Evolutionary conservation across 2,113 vertebrate species (phyloP).

Genomic region (Gobiocypris rarus): DNA sequence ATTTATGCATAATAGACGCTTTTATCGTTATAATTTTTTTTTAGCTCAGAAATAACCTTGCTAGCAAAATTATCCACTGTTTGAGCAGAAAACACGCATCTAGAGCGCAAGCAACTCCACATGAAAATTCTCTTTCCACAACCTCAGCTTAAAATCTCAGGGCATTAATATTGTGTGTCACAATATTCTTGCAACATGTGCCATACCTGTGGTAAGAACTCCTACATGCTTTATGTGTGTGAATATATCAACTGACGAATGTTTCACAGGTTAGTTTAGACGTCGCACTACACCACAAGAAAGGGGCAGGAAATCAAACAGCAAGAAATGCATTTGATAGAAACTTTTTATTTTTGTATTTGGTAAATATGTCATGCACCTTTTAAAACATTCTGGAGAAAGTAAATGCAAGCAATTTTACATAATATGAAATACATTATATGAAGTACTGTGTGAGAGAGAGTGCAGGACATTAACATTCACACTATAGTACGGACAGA

Average conservation of each 20-base stretch:
- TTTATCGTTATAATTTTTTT: too few relatives aligned
- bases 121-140: not conserved
- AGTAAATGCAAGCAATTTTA: slow-evolving; percentile 30
- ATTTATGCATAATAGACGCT: not conserved
- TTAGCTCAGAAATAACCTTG: not conserved
- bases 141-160: slow-evolving; percentile 28
- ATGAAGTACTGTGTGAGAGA: not conserved
- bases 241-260: slow-evolving; percentile 1
- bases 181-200: slow-evolving; percentile 45
- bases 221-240: slow-evolving; percentile 39
- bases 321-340: slow-evolving; percentile 32
- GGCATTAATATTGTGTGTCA: slow-evolving; percentile 26
- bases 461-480: slow-evolving; percentile 18
- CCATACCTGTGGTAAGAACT: not conserved
- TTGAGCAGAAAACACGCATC: not conserved
- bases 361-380: slow-evolving; percentile 36
- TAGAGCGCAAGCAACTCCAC: not conserved
- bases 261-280: slow-evolving; percentile 34
- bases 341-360: slow-evolving; percentile 40
- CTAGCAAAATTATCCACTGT: not conserved
- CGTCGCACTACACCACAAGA: slow-evolving; percentile 5
- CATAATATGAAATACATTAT: slow-evolving; percentile 3
- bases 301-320: slow-evolving; percentile 36
- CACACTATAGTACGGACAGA: not conserved
- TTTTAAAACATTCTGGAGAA: slow-evolving; percentile 34